Conservation (phyloP, 23 tunicate species). For the Trididemnum clinides region DNA sequence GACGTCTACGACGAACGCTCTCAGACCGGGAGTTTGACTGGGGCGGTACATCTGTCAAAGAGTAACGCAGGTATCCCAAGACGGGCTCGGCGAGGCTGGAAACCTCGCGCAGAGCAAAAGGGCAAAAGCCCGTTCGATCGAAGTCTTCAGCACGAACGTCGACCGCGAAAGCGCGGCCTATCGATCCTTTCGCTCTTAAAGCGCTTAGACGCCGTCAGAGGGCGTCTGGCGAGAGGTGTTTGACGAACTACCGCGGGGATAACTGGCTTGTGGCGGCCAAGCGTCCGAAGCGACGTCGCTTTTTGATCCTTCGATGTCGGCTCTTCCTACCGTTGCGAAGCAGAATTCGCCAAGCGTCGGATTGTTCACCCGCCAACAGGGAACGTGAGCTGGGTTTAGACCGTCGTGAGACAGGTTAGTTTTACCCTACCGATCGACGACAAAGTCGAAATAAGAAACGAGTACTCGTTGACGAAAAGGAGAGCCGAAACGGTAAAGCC, state of each 20-base stretch:
- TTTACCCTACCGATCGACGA: conserved; percentile 11
- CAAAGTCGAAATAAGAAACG: no score
- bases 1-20: no score
- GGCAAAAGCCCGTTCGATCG: neutral
- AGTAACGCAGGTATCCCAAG: conserved; percentile 20
- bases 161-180: conserved; percentile 34
- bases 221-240: conserved; percentile 46
- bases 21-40: conserved; percentile 10
- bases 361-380: conserved; percentile 37
- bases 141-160: neutral
- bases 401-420: conserved; percentile 52
- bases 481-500: neutral
- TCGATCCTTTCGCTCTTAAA: conserved; percentile 48
- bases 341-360: conserved; percentile 44
- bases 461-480: no score
- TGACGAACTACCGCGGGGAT: conserved; percentile 48
- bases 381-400: conserved; percentile 41
- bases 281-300: conserved; percentile 55
- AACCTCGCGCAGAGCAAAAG: conserved; percentile 33
- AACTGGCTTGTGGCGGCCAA: conserved; percentile 52
- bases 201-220: no score
- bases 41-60: conserved; percentile 1
- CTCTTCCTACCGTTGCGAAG: conserved; percentile 46
- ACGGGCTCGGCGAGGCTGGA: neutral
- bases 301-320: conserved; percentile 58